phyloP scores from a whole-genome alignment of 2,888 invertebrate genomes.

The Mylabris sibirica region DNA sequence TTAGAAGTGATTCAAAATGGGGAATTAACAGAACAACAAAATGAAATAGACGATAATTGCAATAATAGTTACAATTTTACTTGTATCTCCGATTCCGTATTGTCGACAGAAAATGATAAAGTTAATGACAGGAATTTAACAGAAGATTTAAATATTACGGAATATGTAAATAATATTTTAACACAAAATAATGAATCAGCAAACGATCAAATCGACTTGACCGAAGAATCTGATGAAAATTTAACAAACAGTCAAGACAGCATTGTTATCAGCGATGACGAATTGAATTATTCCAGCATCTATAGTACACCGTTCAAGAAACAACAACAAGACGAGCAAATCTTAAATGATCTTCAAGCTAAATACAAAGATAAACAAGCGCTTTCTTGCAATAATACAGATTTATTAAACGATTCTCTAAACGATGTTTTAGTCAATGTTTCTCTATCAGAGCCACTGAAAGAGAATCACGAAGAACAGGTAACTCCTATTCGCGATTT shows the following conservation, averaged over 20 bases:
- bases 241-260: slow-evolving; percentile 38
- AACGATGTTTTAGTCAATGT: slow-evolving; percentile 21
- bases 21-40: neutral
- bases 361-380: neutral
- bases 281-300: slow-evolving; percentile 68
- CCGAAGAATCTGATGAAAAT: slow-evolving; percentile 16
- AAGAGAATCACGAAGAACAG: slow-evolving; percentile 13
- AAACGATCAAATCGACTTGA: slow-evolving; percentile 15
- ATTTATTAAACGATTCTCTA: slow-evolving; percentile 27
- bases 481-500: slow-evolving; percentile 24
- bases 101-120: slow-evolving; percentile 45
- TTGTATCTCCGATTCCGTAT: slow-evolving; percentile 56
- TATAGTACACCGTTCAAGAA: slow-evolving; percentile 53
- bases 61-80: slow-evolving; percentile 36
- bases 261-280: slow-evolving; percentile 66
- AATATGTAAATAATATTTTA: slow-evolving; percentile 38
- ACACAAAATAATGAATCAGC: slow-evolving; percentile 26
- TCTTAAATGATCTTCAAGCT: neutral
- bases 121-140: slow-evolving; percentile 23
- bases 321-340: slow-evolving; percentile 14
- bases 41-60: slow-evolving; percentile 19
- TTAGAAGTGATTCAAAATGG: neutral
- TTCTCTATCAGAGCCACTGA: neutral
- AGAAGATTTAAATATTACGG: slow-evolving; percentile 44
- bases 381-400: neutral